Percentiles rank a stretch among this genome's conserved stretches.
phyloP scores from a whole-genome alignment of 2,797 vertebrate species.

The Ficedula albicollis region DNA sequence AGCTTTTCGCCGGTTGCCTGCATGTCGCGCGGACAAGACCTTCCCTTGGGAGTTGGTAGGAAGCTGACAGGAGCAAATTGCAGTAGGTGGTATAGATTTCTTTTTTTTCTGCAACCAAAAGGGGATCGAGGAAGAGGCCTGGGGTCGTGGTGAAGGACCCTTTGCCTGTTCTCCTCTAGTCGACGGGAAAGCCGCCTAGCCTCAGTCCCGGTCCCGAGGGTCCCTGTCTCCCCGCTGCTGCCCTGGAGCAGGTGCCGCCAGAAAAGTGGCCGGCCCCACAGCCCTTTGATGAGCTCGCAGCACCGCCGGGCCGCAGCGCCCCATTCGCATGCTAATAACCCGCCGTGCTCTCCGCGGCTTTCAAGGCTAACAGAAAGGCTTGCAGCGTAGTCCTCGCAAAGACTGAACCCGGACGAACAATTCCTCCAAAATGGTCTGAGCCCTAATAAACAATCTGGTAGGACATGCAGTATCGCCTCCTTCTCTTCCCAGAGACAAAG shows the following conservation, averaged over 20 bases:
- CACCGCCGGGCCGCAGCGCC: background rate
- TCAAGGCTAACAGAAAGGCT: background rate
- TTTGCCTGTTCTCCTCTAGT: background rate
- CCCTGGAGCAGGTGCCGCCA: constrained; percentile 71
- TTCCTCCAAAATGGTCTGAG: constrained; percentile 47
- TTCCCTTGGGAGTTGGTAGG: background rate
- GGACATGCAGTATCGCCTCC: constrained; percentile 58
- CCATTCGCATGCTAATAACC: constrained; percentile 48
- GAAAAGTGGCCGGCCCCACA: constrained; percentile 16
- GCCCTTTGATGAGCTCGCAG: constrained; percentile 55
- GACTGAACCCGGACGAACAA: background rate
- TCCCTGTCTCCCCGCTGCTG: background rate
- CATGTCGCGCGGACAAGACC: background rate
- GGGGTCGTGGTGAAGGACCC: background rate
- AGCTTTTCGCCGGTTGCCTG: background rate
- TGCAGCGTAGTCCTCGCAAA: background rate
- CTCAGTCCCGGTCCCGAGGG: background rate
- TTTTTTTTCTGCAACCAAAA: background rate
- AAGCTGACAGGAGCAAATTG: background rate
- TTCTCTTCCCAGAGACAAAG: constrained; percentile 71
- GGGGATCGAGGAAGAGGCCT: no score
- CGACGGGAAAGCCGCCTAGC: background rate
- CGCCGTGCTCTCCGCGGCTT: background rate
- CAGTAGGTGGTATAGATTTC: no score
- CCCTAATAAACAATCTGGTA: constrained; percentile 60